Evolutionary conservation across 1,140 invertebrate species (phyloP).

Genomic region (Micrasema minimum): DNA sequence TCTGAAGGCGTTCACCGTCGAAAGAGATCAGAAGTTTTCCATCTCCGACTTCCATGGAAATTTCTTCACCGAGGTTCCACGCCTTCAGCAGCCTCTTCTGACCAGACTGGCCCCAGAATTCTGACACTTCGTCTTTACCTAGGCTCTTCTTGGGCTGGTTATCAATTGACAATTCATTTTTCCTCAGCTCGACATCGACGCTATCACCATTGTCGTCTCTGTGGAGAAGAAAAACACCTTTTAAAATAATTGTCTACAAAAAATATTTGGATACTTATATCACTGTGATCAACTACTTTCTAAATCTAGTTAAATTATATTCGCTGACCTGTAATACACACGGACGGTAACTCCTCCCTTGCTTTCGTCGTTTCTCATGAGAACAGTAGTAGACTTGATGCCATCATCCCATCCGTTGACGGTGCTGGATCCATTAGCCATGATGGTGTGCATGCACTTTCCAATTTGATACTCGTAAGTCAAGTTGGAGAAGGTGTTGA

Average conservation of each 20-base stretch:
- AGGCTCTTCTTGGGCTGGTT: constrained; percentile 54
- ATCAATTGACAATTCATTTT: constrained; percentile 57
- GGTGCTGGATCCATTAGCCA: constrained; percentile 63
- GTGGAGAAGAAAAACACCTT: too few species aligned
- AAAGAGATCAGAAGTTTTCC: constrained; percentile 65
- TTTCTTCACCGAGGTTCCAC: constrained; percentile 66
- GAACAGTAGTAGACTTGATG: constrained; percentile 50
- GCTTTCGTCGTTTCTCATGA: constrained; percentile 46
- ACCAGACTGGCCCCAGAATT: constrained; percentile 10
- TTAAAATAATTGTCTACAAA: too few species aligned
- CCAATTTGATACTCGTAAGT: constrained; percentile 67
- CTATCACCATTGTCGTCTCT: constrained; percentile 59
- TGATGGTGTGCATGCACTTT: constrained; percentile 71
- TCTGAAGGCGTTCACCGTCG: constrained; percentile 66
- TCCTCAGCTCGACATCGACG: constrained; percentile 58
- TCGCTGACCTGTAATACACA: constrained; percentile 15
- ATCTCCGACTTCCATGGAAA: constrained; percentile 64
- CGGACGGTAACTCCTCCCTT: not conserved
- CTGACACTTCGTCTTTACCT: constrained; percentile 8
- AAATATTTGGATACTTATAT: constrained; percentile 6
- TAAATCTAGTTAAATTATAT: too few species aligned
- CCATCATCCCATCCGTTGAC: constrained; percentile 50
- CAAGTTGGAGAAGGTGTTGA: constrained; percentile 72
- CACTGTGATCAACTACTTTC: too few species aligned
- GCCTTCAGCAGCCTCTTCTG: constrained; percentile 49